A percentile compares a stretch with the other conserved stretches of the same genome.
These are phyloP conservation scores for Callinectes sapidus DNA, from an alignment of 2,888 invertebrate genomes.

Conservation along the genomic window DNA sequence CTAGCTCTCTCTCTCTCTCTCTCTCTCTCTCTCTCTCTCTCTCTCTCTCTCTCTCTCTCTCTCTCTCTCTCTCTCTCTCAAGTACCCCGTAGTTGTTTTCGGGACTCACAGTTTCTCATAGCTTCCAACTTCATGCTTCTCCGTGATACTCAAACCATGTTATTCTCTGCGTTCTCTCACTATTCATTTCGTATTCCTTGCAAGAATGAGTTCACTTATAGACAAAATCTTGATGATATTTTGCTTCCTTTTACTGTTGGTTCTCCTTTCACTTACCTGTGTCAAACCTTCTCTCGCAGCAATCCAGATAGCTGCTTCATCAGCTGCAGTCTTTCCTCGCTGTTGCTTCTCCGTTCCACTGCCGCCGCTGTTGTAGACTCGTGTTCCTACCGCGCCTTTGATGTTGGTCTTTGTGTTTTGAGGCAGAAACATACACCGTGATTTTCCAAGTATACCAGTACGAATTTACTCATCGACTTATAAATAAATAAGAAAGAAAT, in stretches of 20 bases:
- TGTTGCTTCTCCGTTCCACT: background rate
- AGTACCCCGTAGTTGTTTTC: background rate
- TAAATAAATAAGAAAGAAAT: background rate
- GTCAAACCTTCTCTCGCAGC: background rate
- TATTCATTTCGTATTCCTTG: too few species aligned
- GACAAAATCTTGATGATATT: too few species aligned
- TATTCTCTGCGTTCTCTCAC: background rate
- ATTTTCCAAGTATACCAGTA: background rate
- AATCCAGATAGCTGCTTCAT: background rate
- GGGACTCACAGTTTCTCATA: background rate
- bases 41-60: conserved; percentile 4
- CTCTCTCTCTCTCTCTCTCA: conserved; percentile 16
- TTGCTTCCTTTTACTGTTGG: background rate
- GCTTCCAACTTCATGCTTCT: background rate
- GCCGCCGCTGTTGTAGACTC: background rate
- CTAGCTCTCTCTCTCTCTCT: background rate
- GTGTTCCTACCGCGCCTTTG: background rate
- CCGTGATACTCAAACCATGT: background rate
- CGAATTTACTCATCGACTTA: background rate
- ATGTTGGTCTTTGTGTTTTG: conserved; percentile 3
- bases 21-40: conserved; percentile 15
- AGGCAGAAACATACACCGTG: background rate
- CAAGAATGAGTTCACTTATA: too few species aligned
- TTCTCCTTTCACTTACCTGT: background rate
- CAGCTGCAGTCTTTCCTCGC: background rate